phyloP scores from a whole-genome alignment of 2,888 invertebrate species.

The Plebejus anna region DNA sequence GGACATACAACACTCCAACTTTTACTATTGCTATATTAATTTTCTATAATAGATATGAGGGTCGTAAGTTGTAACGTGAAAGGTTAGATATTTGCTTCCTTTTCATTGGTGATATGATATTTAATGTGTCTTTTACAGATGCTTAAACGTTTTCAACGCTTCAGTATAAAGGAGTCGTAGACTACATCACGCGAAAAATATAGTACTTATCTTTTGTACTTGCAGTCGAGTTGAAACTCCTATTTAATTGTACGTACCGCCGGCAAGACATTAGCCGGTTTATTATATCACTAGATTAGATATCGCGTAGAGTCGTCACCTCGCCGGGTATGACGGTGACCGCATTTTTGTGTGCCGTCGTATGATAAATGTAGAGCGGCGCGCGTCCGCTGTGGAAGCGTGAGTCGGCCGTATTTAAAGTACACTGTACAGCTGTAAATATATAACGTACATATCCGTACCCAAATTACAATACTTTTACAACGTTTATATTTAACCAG shows the following conservation, averaged over 20 bases:
- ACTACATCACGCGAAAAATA: too few relatives aligned
- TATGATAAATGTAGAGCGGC: constrained; percentile 64
- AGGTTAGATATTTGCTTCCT: not conserved
- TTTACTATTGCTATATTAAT: constrained; percentile 21
- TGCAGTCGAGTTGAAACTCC: not conserved
- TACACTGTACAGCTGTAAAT: constrained; percentile 1
- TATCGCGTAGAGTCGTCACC: constrained; percentile 25
- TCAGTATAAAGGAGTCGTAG: too few relatives aligned
- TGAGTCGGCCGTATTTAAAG: not conserved
- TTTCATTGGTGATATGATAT: not conserved
- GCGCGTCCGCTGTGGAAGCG: constrained; percentile 52
- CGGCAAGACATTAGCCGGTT: not conserved
- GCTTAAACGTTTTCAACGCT: not conserved
- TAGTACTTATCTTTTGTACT: not conserved
- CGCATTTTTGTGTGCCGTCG: constrained; percentile 65
- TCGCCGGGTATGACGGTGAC: constrained; percentile 48
- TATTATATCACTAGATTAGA: constrained; percentile 10
- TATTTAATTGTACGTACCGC: not conserved
- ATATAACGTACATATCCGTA: not conserved
- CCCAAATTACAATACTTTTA: constrained; percentile 11
- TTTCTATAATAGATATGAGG: not conserved
- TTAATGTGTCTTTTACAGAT: not conserved
- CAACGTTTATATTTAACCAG: constrained; percentile 8
- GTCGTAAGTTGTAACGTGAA: not conserved
- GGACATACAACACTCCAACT: constrained; percentile 20